Conservation (phyloP, 37 sponge, comb jelly and placozoan genomes). For the Amphimedon queenslandica region DNA sequence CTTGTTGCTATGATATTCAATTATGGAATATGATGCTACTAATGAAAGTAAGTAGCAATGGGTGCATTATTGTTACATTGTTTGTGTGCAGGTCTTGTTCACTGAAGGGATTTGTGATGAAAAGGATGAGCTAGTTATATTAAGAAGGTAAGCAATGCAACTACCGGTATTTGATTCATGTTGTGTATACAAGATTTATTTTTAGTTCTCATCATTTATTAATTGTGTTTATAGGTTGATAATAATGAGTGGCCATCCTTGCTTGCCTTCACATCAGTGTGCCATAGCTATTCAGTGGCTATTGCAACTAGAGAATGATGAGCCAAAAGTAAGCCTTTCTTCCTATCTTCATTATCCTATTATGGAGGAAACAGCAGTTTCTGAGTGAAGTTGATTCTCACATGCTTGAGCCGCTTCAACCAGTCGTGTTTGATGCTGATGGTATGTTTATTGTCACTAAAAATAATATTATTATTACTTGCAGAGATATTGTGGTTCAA, state of each 20-base stretch:
- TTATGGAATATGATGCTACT: conserved; percentile 34
- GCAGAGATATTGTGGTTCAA: not conserved
- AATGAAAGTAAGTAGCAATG: conserved; percentile 15
- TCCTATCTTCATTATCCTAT: too few species aligned
- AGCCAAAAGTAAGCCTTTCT: too few species aligned
- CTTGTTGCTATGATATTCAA: conserved; percentile 28
- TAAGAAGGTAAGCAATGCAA: conserved; percentile 24
- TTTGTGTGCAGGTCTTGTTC: not conserved
- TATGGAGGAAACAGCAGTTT: too few species aligned
- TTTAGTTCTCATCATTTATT: too few species aligned
- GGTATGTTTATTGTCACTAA: too few species aligned
- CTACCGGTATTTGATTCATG: too few species aligned
- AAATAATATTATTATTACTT: too few species aligned
- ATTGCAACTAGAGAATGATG: not conserved
- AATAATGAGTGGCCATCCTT: conserved; percentile 23
- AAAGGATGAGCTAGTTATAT: conserved; percentile 9
- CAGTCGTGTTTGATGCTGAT: too few species aligned
- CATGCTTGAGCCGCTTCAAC: too few species aligned
- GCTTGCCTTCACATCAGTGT: conserved; percentile 21
- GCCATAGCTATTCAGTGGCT: conserved; percentile 19
- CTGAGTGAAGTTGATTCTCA: too few species aligned
- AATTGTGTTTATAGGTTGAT: too few species aligned
- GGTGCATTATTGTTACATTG: not conserved
- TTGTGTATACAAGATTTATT: too few species aligned
- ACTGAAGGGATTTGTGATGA: conserved; percentile 12